Evolutionary conservation across 1,140 invertebrate species (phyloP).

Genomic region (Pseudomyrmex flavicornis): DNA sequence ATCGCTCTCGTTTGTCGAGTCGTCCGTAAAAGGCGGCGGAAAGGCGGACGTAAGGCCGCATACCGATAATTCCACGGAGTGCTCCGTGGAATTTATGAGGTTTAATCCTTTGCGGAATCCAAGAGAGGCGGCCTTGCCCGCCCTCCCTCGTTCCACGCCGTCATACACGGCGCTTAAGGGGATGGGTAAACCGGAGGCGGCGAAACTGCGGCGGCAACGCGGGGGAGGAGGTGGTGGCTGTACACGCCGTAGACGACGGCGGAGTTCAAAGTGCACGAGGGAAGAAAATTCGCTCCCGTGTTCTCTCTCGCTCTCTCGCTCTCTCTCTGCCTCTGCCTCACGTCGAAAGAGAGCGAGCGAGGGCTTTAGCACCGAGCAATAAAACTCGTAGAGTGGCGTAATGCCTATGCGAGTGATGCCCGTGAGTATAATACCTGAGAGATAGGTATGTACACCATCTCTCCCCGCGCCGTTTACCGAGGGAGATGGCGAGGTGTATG

Average conservation of each 20-base stretch:
- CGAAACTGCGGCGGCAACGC: neutral
- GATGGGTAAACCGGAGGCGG: neutral
- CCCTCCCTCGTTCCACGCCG: conserved; percentile 13
- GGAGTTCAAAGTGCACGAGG: conserved; percentile 64
- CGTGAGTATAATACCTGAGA: conserved; percentile 53
- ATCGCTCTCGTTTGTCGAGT: conserved; percentile 66
- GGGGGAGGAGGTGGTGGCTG: neutral
- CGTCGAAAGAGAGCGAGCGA: conserved; percentile 44
- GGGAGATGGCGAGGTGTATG: conserved; percentile 5
- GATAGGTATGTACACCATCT: conserved; percentile 33
- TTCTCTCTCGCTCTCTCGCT: neutral
- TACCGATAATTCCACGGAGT: conserved; percentile 79
- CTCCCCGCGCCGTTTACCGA: neutral
- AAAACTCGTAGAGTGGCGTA: conserved; percentile 69
- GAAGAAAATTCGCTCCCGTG: conserved; percentile 46
- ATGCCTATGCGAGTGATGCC: conserved; percentile 60
- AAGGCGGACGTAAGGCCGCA: conserved; percentile 73
- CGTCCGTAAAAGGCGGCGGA: conserved; percentile 62
- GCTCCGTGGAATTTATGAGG: conserved; percentile 78
- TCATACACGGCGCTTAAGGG: conserved; percentile 16
- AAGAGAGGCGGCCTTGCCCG: conserved; percentile 45
- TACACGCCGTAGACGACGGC: conserved; percentile 20
- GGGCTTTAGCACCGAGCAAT: conserved; percentile 66
- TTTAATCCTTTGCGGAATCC: conserved; percentile 79
- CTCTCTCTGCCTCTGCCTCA: conserved; percentile 23